Conservation (phyloP, 2,113 vertebrate genomes). For the Smithornis capensis region DNA sequence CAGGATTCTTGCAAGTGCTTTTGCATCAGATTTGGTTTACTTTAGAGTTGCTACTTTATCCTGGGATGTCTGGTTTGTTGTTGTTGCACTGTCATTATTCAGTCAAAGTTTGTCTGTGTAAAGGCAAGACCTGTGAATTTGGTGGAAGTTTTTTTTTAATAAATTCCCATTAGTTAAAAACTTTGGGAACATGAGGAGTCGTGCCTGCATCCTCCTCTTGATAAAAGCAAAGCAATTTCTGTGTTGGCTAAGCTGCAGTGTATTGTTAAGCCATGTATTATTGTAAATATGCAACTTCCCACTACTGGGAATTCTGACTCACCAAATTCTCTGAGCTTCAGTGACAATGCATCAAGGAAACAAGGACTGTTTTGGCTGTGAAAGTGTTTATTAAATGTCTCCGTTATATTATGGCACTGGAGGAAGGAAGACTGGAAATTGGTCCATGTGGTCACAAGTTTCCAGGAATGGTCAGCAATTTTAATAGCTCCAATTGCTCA, state of each 20-base stretch:
- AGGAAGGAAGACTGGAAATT: constrained; percentile 56
- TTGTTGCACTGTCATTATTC: not conserved
- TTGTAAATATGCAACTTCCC: constrained; percentile 22
- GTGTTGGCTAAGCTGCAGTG: not conserved
- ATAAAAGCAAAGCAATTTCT: not conserved
- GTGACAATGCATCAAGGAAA: not conserved
- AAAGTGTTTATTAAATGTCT: constrained; percentile 4
- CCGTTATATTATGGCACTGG: not conserved
- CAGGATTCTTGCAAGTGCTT: not conserved
- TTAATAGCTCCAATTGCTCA: constrained; percentile 31
- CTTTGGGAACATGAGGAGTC: not conserved
- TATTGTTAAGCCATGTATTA: not conserved
- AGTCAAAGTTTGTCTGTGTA: not conserved
- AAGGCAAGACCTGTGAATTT: not conserved
- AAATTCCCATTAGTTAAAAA: not conserved
- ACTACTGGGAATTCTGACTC: constrained; percentile 40
- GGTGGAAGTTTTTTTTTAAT: not conserved
- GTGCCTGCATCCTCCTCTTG: not conserved
- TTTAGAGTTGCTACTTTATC: not conserved
- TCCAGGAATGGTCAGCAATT: constrained; percentile 35
- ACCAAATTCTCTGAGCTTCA: not conserved
- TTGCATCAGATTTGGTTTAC: not conserved
- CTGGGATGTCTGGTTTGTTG: not conserved
- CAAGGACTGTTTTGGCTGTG: not conserved
- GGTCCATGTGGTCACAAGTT: not conserved